A percentile compares a stretch with the other conserved stretches of the same genome.
These are phyloP conservation scores for Hydractinia echinata DNA, from an alignment of 30 jellyfish, hydroid and myxozoan genomes.

Conservation along the genomic window DNA sequence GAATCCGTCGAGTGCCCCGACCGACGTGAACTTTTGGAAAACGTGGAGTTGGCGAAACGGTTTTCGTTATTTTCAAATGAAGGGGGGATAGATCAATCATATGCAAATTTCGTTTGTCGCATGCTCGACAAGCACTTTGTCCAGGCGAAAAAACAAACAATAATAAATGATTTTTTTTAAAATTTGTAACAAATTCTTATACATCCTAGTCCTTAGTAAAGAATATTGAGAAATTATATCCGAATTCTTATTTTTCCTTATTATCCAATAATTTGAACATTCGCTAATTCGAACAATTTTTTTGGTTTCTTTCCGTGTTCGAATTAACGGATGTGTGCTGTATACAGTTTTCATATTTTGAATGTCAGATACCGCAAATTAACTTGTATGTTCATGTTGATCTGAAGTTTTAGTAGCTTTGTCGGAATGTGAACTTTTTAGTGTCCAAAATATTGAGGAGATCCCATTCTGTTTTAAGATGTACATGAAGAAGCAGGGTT, in stretches of 20 bases:
- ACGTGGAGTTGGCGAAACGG: neutral
- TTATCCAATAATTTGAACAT: neutral
- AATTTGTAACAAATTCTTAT: neutral
- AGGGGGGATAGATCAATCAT: neutral
- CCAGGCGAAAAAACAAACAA: neutral
- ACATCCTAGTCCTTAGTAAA: neutral
- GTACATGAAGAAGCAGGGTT: no score
- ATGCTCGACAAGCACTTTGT: neutral
- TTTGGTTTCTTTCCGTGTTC: neutral
- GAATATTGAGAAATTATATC: neutral
- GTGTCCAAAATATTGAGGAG: no score
- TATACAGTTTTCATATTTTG: no score
- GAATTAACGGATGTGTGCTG: slow-evolving; percentile 8
- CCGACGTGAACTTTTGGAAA: neutral
- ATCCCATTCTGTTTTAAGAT: no score
- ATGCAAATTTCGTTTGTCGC: neutral
- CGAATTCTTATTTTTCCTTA: slow-evolving; percentile 9
- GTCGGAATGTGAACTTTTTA: no score
- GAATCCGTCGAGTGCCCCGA: slow-evolving; percentile 4
- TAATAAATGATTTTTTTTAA: neutral
- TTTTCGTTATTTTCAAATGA: neutral
- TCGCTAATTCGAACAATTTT: neutral
- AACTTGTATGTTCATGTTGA: no score
- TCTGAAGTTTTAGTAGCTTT: no score
- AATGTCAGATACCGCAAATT: no score